phyloP scores from a whole-genome alignment of 1,140 invertebrate species.

The Saccostrea cuccullata region DNA sequence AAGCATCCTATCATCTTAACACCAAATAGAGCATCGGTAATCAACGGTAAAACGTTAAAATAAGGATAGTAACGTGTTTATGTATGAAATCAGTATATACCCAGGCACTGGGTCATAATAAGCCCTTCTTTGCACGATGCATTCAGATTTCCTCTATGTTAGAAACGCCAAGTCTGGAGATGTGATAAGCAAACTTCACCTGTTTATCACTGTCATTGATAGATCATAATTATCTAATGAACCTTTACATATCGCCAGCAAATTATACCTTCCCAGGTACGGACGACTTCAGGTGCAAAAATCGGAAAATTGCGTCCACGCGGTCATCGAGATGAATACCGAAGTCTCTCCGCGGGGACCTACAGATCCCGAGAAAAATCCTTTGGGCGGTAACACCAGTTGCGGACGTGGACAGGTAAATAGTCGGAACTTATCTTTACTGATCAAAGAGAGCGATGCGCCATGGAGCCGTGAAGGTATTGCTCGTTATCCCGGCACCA shows the following conservation, averaged over 20 bases:
- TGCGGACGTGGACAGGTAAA: not conserved
- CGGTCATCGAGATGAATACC: not conserved
- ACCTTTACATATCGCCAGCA: not conserved
- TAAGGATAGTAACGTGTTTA: not conserved
- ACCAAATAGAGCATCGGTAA: not conserved
- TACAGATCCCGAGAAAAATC: not conserved
- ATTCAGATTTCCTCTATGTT: not conserved
- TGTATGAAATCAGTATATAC: not conserved
- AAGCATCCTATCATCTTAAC: not conserved
- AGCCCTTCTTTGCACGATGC: too few species aligned
- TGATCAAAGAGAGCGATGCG: conserved; percentile 28
- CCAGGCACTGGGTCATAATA: not conserved
- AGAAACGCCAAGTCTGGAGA: not conserved
- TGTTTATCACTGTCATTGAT: conserved; percentile 8
- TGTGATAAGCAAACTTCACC: not conserved
- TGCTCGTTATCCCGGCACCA: not conserved
- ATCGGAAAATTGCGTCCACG: not conserved
- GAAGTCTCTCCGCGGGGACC: not conserved
- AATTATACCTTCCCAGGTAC: conserved; percentile 10
- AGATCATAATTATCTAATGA: conserved; percentile 20
- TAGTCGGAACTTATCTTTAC: not conserved
- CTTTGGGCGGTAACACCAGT: not conserved
- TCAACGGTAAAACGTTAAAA: not conserved
- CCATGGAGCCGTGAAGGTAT: not conserved
- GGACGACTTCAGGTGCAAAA: conserved; percentile 27